Conservation (phyloP, 2,888 invertebrate genomes). For the Xestia rhomboidea region DNA sequence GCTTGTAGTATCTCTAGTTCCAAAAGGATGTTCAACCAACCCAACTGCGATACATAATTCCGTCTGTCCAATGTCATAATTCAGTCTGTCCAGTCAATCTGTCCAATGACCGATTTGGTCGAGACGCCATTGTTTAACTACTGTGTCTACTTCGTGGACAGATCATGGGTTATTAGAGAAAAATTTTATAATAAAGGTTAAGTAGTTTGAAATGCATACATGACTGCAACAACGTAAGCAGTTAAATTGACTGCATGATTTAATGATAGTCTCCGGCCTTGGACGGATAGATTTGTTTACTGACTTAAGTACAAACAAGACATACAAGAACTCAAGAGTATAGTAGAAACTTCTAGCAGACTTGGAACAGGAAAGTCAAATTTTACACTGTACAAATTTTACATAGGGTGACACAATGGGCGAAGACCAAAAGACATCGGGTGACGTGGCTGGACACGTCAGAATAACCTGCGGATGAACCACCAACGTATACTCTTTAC, state of each 20-base stretch:
- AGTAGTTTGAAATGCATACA: constrained; percentile 23
- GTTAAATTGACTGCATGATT: constrained; percentile 28
- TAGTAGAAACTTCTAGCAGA: background rate
- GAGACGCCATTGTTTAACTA: no score
- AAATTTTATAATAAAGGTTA: constrained; percentile 19
- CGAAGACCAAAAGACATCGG: background rate
- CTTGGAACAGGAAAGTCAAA: background rate
- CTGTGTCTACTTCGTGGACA: no score
- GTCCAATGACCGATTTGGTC: no score
- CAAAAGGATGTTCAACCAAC: background rate
- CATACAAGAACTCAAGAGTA: background rate
- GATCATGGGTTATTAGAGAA: no score
- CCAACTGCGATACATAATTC: background rate
- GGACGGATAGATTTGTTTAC: constrained; percentile 21
- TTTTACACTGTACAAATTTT: background rate
- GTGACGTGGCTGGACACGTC: background rate
- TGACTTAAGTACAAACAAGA: background rate
- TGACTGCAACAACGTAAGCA: constrained; percentile 31
- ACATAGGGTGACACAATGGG: background rate
- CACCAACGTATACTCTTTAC: background rate
- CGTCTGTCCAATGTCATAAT: no score
- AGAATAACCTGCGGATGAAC: background rate
- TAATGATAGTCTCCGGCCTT: constrained; percentile 20
- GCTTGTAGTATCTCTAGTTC: background rate
- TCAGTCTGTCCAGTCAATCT: no score